Evolutionary conservation across 1,140 invertebrate species (phyloP), one percentile per base, ranked within the genome.

Genomic region (Aporrectodea caliginosa): DNA sequence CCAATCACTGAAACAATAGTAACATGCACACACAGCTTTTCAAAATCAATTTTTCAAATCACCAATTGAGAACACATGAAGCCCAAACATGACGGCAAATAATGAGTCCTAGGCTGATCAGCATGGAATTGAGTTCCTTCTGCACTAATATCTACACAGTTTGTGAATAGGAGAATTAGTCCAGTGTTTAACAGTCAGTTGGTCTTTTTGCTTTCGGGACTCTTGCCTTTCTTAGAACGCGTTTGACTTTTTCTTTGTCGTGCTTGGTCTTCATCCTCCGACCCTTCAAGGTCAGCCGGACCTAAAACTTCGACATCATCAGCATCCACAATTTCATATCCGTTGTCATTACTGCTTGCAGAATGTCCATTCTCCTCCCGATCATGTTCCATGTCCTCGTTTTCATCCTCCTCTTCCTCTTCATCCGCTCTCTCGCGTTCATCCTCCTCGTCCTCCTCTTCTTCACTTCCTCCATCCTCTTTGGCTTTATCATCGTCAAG

Each of bases 261-360:
- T 58, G 22, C 22, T 27, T 16, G 58, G 35, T 78, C 70, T n/a
- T 77, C 79, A n/a, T 81, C 74, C 69, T 81, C 81, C 22, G 31
- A 31, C n/a, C 75, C 79, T 27, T 80, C 79, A 0, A 27, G 35
- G 32, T 69, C 32, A 32, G 16, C 69, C 22, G 22, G 68, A 1
- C n/a, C 35, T 1, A 32, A 29, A 16, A 1, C 43, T 1, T 78
- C 73, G 14, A 68, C 16, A 1, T 69, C 79, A 2, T 76, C 74
- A 2, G 30, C 58, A 35, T 81, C 72, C 35, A 81, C 74, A 1
- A 81, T 73, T 31, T 81, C 81, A 32, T 80, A 81, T 16, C 93
- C 92, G 22, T 91, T 91, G 84, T 93, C 93, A 0, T 77, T 80
- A 14, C 75, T 31, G 35, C 85, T 81, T 75, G 78, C 80, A 43